Base-by-base conservation (phyloP, 1,140 invertebrate genomes). In the Nephila pilipes region DNA sequence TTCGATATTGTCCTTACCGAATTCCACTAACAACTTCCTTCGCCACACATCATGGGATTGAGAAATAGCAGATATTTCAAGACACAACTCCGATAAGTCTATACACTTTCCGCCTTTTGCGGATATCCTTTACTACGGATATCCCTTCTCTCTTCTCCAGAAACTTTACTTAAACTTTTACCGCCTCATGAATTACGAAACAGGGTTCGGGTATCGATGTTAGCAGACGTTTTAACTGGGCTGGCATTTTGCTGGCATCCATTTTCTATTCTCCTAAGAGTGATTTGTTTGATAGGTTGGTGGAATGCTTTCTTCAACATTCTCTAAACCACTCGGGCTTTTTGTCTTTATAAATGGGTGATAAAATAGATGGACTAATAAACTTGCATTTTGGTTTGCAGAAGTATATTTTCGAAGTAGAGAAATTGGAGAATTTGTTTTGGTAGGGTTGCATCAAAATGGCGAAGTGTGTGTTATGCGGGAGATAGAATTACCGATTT, bases 101-200 rank as follows among this genome's bases (percentile, higher is more conserved):
- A 36, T 36, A 36, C 29, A 75, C 16, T 29, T 75, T 25, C 65
- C 12, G 29, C 25, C 5, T 32, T 75, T 25, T 18, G 4, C 29
- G 65, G 65, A 75, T 36, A 32, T 75, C 65, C 65, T 75, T 75
- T 75, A 18, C 29, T 46, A 3, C 65, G 65, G 65, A 32, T 75
- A 75, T 75, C 65, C 65, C 65, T 75, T 75, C 38, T 46, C 8
- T 8, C 8, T 8, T 46, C 38, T 75, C 25, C 65, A 75, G 25
- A 75, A 75, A 75, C 12, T 75, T 75, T 75, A 75, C 12, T 6
- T 75, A 75, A 75, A 75, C 65, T 75, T 75, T 75, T 75, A 75
- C 65, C 65, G 65, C 65, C 65, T 75, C 65, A 75, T 75, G 29
- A 75, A 32, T 75, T 32, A 10, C 65, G 29, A 29, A 32, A 29